A percentile compares a stretch with the other conserved stretches of the same genome.
Conservation (phyloP, 2,888 invertebrate species). For the Drosophila emarginata region DNA sequence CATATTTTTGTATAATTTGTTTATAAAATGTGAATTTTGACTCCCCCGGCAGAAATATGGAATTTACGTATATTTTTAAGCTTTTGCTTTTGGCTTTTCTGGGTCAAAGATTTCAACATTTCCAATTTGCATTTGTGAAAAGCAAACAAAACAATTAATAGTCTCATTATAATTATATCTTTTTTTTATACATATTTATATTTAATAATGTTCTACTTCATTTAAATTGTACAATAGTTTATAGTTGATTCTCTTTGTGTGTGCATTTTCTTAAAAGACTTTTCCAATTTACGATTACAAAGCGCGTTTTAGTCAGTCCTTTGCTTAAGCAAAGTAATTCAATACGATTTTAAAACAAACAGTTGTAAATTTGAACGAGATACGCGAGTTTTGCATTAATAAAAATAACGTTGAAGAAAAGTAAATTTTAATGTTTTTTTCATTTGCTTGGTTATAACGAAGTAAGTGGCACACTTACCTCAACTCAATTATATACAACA, state of each 20-base stretch:
- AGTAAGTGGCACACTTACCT: too few relatives aligned
- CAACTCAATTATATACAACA: too few relatives aligned
- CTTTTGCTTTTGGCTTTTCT: background rate
- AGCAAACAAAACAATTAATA: constrained; percentile 35
- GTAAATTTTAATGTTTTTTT: background rate
- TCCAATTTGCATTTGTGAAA: constrained; percentile 57
- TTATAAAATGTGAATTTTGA: background rate
- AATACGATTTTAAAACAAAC: constrained; percentile 54
- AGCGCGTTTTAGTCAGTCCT: constrained; percentile 53
- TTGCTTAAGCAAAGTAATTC: constrained; percentile 23
- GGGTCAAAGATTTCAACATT: constrained; percentile 38
- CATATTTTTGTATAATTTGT: constrained; percentile 8
- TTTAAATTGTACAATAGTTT: constrained; percentile 27
- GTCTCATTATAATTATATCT: constrained; percentile 3
- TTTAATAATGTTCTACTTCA: constrained; percentile 16
- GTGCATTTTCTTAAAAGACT: constrained; percentile 30
- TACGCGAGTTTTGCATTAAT: constrained; percentile 68
- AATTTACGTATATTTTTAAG: constrained; percentile 15
- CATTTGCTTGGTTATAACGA: too few relatives aligned
- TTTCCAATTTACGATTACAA: constrained; percentile 25
- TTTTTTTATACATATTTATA: constrained; percentile 2
- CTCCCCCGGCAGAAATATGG: background rate
- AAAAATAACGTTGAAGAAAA: constrained; percentile 62
- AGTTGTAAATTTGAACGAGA: constrained; percentile 64
- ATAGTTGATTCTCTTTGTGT: constrained; percentile 29